phyloP scores from a whole-genome alignment of 2,113 vertebrate species.

The Oenanthe melanoleuca region DNA sequence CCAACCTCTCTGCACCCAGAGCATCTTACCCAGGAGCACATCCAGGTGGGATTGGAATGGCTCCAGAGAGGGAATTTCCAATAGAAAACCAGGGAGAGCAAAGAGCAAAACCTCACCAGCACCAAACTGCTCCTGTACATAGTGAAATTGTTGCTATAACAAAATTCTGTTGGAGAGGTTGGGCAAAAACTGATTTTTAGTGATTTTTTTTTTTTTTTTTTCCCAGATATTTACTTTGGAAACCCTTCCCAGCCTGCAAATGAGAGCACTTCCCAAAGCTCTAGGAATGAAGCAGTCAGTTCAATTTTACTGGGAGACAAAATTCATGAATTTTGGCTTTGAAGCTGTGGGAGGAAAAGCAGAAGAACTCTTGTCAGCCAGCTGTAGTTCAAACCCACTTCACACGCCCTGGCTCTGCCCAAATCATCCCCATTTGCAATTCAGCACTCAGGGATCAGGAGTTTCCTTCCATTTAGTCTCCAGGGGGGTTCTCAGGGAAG shows the following conservation, averaged over 20 bases:
- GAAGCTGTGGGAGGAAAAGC: slow-evolving; percentile 9
- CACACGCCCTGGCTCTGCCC: background rate
- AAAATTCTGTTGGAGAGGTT: background rate
- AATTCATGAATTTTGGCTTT: slow-evolving; percentile 31
- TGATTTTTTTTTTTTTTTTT: background rate
- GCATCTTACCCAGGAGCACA: background rate
- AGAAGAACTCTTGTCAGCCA: slow-evolving; percentile 11
- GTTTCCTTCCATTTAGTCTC: slow-evolving; percentile 39
- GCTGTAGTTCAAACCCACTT: slow-evolving; percentile 48
- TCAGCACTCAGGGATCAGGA: slow-evolving; percentile 9
- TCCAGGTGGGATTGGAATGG: background rate
- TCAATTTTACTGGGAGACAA: background rate
- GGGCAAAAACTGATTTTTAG: background rate
- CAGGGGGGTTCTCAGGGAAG: background rate
- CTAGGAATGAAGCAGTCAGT: background rate
- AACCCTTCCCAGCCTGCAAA: background rate
- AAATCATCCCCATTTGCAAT: slow-evolving; percentile 1
- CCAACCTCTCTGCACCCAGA: background rate
- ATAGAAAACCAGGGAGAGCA: background rate
- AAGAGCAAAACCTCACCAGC: background rate
- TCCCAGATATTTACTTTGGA: background rate
- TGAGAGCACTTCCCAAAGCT: background rate
- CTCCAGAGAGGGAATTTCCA: background rate
- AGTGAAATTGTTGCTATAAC: background rate
- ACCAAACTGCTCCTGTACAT: background rate